Conservation (phyloP, 1,140 invertebrate genomes). For the Drosophila nannoptera region DNA sequence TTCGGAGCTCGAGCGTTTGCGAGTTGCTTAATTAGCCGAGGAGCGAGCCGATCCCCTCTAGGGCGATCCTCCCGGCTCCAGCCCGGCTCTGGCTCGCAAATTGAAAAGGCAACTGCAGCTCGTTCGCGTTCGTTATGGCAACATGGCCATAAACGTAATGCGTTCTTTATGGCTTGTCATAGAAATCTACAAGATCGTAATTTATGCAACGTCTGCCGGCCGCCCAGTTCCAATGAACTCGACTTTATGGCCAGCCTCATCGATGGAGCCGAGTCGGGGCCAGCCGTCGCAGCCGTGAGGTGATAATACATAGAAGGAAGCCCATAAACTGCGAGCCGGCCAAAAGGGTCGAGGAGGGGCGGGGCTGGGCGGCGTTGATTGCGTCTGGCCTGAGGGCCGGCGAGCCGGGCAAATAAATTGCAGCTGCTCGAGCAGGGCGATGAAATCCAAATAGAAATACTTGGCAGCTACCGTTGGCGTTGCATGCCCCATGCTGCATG, state of each 20-base stretch:
- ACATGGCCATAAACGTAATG: slow-evolving; percentile 64
- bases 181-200: slow-evolving; percentile 70
- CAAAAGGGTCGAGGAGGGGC: slow-evolving; percentile 16
- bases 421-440: slow-evolving; percentile 69
- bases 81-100: slow-evolving; percentile 16
- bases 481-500: slow-evolving; percentile 22
- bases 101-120: slow-evolving; percentile 50
- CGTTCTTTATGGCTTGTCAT: slow-evolving; percentile 65
- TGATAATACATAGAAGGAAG: slow-evolving; percentile 70
- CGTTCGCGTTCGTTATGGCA: slow-evolving; percentile 21
- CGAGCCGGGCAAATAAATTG: slow-evolving; percentile 63
- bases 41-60: too few species aligned
- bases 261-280: slow-evolving; percentile 39
- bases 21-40: too few species aligned
- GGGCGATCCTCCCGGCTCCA: too few species aligned
- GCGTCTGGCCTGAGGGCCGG: slow-evolving; percentile 59
- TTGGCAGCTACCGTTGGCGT: slow-evolving; percentile 70
- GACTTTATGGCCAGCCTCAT: slow-evolving; percentile 65
- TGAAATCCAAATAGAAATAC: slow-evolving; percentile 78
- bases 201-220: slow-evolving; percentile 55
- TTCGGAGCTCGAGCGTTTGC: too few species aligned
- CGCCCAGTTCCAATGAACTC: slow-evolving; percentile 21
- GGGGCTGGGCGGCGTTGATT: slow-evolving; percentile 41
- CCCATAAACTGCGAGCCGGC: slow-evolving; percentile 43
- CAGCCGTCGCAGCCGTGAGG: slow-evolving; percentile 44